Base-by-base conservation (phyloP, 2,888 invertebrate species). In the Andrena marginata region DNA sequence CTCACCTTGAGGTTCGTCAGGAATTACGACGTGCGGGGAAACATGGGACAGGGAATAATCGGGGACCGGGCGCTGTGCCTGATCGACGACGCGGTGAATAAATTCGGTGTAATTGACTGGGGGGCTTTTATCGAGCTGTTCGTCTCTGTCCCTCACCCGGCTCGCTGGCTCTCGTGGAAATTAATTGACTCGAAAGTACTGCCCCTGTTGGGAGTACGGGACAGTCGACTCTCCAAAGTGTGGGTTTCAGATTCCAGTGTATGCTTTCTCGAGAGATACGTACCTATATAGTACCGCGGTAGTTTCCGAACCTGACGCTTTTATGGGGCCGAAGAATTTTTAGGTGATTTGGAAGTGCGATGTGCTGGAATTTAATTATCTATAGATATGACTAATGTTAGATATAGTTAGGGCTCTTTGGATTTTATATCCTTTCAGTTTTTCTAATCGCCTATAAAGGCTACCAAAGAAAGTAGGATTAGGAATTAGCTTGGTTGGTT, bases 101-200 rank as follows among this genome's bases (percentile, higher is more conserved):
- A 86, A 86, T 82, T 80, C 72, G 70, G 65, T 72, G 77, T 86
- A 85, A 85, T 85, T 82, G 85, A 82, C 79, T 56, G 69, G 60
- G 42, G n/a, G 51, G 49, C 23, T 73, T 76, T 83, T 84, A 83
- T 84, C 82, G 68, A 49, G 64, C 51, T 56, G 63, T 26, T 29
- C 67, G 80, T 72, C 72, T 65, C 62, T 6, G 10, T 29, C 20
- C 23, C 33, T 2, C 20, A 33, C 65, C 29, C 49, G 49, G 26
- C 33, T 35, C 26, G 23, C 42, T n/a, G 51, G 26, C 49, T 71
- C 79, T 67, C 48, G 71, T 29, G 49, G 70, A 26, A 80, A 62
- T 71, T 71, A 78, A 78, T 76, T 63, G 76, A 68, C 77, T 68
- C 68, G 76, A 68, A 78, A 68, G 68, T 78, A 76, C 76, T 23